Percentiles rank a stretch among this genome's conserved stretches.
These are phyloP conservation scores for Mellilla xanthometata DNA, from an alignment of 2,888 invertebrate species.

Conservation along the genomic window DNA sequence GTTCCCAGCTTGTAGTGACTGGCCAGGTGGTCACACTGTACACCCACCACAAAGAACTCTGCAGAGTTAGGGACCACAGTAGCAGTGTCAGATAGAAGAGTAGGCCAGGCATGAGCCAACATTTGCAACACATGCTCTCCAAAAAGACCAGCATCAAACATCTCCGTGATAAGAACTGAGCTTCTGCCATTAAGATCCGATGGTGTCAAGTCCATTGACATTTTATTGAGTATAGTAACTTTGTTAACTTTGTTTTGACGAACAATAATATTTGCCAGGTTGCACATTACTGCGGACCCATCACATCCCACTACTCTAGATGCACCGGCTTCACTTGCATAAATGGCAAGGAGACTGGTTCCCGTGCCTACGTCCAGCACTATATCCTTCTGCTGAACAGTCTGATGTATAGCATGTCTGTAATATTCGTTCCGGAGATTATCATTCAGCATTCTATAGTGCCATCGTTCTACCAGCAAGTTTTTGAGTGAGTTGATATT, in stretches of 20 bases:
- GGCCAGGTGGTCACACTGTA: slow-evolving; percentile 79
- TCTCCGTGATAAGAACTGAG: slow-evolving; percentile 88
- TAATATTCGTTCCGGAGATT: slow-evolving; percentile 85
- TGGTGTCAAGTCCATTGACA: slow-evolving; percentile 82
- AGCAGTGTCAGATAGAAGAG: slow-evolving; percentile 75
- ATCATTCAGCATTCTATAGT: slow-evolving; percentile 93
- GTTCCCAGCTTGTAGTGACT: slow-evolving; percentile 67
- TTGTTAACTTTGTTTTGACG: slow-evolving; percentile 75
- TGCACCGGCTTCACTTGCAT: slow-evolving; percentile 82
- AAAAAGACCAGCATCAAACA: slow-evolving; percentile 90
- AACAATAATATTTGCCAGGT: slow-evolving; percentile 75
- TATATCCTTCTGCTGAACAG: slow-evolving; percentile 65
- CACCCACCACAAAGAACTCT: slow-evolving; percentile 84
- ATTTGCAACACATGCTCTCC: slow-evolving; percentile 88
- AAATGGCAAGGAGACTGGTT: slow-evolving; percentile 88
- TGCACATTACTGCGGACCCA: slow-evolving; percentile 83
- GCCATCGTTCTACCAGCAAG: slow-evolving; percentile 89
- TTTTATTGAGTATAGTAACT: slow-evolving; percentile 79
- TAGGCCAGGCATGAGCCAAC: slow-evolving; percentile 86
- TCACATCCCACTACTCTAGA: slow-evolving; percentile 86
- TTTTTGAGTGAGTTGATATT: slow-evolving; percentile 87
- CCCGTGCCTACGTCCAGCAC: slow-evolving; percentile 91
- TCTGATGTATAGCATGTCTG: slow-evolving; percentile 82
- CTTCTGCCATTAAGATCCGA: slow-evolving; percentile 80
- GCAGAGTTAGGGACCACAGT: slow-evolving; percentile 84